Conservation (phyloP, 2,888 invertebrate species). For the Phlogophora meticulosa region DNA sequence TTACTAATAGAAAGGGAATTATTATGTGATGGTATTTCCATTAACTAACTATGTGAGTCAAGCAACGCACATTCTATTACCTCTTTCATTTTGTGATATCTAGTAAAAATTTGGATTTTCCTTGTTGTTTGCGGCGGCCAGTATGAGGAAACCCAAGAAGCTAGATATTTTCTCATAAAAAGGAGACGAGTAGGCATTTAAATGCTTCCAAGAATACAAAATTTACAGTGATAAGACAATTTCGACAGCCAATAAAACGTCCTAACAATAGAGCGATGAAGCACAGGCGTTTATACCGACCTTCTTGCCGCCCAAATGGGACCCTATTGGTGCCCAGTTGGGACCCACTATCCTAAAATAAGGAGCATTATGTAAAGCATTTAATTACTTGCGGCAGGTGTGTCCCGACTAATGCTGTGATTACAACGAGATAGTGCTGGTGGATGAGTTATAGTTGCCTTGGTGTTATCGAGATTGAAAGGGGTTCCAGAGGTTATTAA, state of each 20-base stretch:
- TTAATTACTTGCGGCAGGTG: constrained; percentile 36
- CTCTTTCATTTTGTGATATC: no score
- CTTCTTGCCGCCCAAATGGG: constrained; percentile 15
- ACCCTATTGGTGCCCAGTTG: constrained; percentile 10
- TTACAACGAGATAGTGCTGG: constrained; percentile 10
- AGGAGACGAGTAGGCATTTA: background rate
- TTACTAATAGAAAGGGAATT: background rate
- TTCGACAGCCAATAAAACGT: constrained; percentile 2
- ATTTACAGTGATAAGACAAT: background rate
- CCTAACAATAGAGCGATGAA: background rate
- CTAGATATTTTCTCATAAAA: background rate
- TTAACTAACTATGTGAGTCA: no score
- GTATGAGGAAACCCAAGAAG: no score
- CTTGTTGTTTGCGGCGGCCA: no score
- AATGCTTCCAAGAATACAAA: background rate
- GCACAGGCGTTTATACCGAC: background rate
- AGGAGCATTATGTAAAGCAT: constrained; percentile 19
- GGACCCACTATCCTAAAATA: constrained; percentile 4
- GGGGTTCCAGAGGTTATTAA: background rate
- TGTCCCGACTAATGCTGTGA: constrained; percentile 19
- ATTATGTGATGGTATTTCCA: no score
- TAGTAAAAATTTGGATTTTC: no score
- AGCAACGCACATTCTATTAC: no score
- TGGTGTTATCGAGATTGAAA: background rate
- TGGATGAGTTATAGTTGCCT: background rate